Evolutionary conservation across 2,888 invertebrate genomes (phyloP), one percentile per base, ranked within the genome.

Genomic region (Tubulanus polymorphus): DNA sequence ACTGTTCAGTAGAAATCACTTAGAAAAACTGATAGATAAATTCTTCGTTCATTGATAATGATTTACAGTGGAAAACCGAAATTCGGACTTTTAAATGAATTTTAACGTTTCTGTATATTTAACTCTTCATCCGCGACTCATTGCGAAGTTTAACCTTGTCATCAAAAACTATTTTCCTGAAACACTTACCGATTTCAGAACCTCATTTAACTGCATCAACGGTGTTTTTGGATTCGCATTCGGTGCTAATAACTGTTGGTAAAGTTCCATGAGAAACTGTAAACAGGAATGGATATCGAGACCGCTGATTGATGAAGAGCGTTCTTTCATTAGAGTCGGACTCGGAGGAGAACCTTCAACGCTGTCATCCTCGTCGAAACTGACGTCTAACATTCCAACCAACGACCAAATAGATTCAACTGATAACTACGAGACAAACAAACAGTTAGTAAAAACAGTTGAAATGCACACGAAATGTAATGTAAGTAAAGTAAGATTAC

Each of bases 201-300:
- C 75, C 60, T 79, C 78, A 59, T 79, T 78, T 46, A 80, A 68
- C 51, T 80, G 67, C 67, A 75, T 71, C 6, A 81, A 70, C 1
- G 80, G 76, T 23, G 74, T 73, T 48, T 69, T 71, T 20, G 73
- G 71, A 53, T 61, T 72, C 49, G 72, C 67, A 20, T 82, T 81
- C 12, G 84, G 80, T 51, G 83, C 81, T 59, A 86, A 78, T 85
- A 88, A 86, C 55, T 93, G 91, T 1, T 89, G 85, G 64, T 91
- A 92, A 30, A 95, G 85, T 78, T 96, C 95, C 76, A 93, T 85
- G 20, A 96, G 83, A 73, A 96, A 88, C 75, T 93, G 92, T 52
- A 95, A 80, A 80, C 95, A 96, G 57, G 95, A 96, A 76, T 90
- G 89, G 29, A 94, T 84, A 80, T 96, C 95, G 35, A 96, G 67